These are phyloP conservation scores for Carcharodon carcharias DNA, from an alignment of 2,797 vertebrate species.

Conservation along the genomic window DNA sequence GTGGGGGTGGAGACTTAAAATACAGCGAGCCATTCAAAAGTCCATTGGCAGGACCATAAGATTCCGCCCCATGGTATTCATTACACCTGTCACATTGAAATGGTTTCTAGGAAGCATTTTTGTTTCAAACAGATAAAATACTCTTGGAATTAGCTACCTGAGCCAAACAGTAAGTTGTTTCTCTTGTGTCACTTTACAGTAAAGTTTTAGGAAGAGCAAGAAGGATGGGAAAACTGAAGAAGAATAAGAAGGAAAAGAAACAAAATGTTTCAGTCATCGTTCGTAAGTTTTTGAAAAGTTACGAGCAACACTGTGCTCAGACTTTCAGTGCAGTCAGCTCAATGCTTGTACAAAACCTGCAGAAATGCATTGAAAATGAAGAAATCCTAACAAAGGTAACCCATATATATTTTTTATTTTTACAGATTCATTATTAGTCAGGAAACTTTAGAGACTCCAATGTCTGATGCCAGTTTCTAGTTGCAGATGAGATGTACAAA, in stretches of 20 bases:
- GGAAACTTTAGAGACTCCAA: background rate
- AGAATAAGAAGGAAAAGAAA: slow-evolving; percentile 41
- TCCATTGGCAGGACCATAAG: too few species aligned
- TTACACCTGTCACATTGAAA: background rate
- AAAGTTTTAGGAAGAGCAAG: background rate
- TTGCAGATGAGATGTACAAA: background rate
- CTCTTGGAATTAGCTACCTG: background rate
- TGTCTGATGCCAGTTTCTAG: background rate
- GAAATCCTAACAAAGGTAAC: slow-evolving; percentile 45
- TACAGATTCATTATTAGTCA: background rate
- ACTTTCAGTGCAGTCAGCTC: slow-evolving; percentile 45
- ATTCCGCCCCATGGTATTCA: background rate
- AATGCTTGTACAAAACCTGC: slow-evolving; percentile 44
- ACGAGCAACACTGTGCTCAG: slow-evolving; percentile 43
- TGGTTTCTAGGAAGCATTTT: background rate
- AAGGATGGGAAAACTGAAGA: slow-evolving; percentile 39
- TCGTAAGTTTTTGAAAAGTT: slow-evolving; percentile 49
- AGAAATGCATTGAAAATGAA: slow-evolving; percentile 43
- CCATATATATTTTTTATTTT: background rate
- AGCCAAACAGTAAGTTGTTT: background rate
- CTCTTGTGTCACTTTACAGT: background rate
- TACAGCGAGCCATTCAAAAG: too few species aligned
- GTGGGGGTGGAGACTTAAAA: too few species aligned
- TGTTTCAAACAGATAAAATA: background rate
- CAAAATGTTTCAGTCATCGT: slow-evolving; percentile 41